Percentiles rank a stretch among this genome's conserved stretches.
Conservation (phyloP, 2,797 vertebrate genomes). For the Carapus acus region DNA sequence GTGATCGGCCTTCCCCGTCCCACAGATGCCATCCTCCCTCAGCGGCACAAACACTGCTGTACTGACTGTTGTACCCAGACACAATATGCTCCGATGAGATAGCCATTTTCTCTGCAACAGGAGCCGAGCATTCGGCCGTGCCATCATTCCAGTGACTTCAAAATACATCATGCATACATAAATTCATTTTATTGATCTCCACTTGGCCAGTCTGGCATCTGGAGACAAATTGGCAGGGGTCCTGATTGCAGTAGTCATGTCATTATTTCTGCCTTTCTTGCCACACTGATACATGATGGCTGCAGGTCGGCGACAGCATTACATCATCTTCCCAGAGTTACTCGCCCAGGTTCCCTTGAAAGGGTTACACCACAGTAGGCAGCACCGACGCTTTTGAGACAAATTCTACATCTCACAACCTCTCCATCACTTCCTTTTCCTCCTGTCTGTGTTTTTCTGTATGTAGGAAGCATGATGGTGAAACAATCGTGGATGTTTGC, state of each 20-base stretch:
- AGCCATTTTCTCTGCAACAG: too few species aligned
- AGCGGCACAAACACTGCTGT: too few species aligned
- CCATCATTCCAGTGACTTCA: too few species aligned
- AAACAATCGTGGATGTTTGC: constrained; percentile 18
- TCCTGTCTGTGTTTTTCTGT: background rate
- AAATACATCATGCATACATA: too few species aligned
- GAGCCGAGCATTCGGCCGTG: too few species aligned
- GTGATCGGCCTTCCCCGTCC: too few species aligned
- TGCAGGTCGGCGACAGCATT: constrained; percentile 19
- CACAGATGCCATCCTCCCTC: too few species aligned
- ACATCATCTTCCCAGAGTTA: constrained; percentile 7
- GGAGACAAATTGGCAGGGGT: background rate
- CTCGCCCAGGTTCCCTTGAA: constrained; percentile 6
- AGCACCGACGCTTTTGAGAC: constrained; percentile 3
- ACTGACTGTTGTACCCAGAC: too few species aligned
- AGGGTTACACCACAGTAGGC: background rate
- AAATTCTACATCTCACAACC: background rate
- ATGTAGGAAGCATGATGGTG: constrained; percentile 1
- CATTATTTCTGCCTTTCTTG: background rate
- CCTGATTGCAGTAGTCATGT: background rate
- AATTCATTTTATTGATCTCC: too few species aligned
- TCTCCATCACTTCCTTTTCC: constrained; percentile 8
- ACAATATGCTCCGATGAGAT: too few species aligned
- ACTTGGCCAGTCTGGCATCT: background rate
- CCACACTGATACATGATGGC: background rate